phyloP scores from a whole-genome alignment of 2,888 invertebrate species.

The Willowsia nigromaculata region DNA sequence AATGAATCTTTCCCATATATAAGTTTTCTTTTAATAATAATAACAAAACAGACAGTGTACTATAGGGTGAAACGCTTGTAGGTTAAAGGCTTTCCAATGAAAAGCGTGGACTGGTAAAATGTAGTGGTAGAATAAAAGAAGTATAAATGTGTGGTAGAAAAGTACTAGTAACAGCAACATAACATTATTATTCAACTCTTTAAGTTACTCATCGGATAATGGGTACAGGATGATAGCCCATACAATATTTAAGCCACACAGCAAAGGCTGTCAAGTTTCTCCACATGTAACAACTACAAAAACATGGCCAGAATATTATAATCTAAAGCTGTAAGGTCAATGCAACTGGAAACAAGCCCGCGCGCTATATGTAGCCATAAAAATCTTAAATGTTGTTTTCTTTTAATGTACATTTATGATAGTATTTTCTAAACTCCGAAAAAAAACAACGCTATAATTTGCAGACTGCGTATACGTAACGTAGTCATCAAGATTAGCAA shows the following conservation, averaged over 20 bases:
- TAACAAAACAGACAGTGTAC: neutral
- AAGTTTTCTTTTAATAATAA: slow-evolving; percentile 43
- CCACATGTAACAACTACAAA: too few species aligned
- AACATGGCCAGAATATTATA: too few species aligned
- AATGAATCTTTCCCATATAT: slow-evolving; percentile 74
- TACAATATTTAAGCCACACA: neutral
- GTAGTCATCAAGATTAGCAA: too few species aligned
- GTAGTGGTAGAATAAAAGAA: neutral
- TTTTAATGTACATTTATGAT: too few species aligned
- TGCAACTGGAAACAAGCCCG: too few species aligned
- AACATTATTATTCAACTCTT: slow-evolving; percentile 32
- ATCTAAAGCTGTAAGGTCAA: too few species aligned
- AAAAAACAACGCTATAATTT: too few species aligned
- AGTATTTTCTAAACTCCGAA: too few species aligned
- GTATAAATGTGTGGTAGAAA: neutral
- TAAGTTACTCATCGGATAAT: neutral
- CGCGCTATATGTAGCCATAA: too few species aligned
- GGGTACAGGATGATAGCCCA: neutral
- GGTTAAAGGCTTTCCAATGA: slow-evolving; percentile 37
- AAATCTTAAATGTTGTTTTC: too few species aligned
- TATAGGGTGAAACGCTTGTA: neutral
- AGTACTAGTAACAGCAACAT: neutral
- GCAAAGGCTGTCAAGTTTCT: too few species aligned
- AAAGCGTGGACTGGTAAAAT: slow-evolving; percentile 15
- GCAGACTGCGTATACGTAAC: too few species aligned